Percentiles rank a stretch among this genome's conserved stretches.
These are phyloP conservation scores for Lumbricus terrestris DNA, from an alignment of 2,888 invertebrate species.

Conservation along the genomic window DNA sequence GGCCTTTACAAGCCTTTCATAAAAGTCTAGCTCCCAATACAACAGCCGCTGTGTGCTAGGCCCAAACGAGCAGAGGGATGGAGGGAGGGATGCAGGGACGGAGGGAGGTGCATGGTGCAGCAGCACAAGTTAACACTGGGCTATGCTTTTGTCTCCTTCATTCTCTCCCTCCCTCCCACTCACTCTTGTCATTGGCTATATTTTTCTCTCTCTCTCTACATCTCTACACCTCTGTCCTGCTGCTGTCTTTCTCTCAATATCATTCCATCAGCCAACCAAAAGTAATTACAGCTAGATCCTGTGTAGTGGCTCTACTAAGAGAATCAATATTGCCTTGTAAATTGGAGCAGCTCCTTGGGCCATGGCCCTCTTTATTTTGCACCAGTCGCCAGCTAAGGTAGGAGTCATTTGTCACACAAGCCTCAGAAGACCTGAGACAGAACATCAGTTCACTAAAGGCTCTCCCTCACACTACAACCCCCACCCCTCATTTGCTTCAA, in stretches of 20 bases:
- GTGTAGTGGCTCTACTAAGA: neutral
- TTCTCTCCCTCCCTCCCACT: neutral
- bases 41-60: neutral
- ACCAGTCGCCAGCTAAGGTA: neutral
- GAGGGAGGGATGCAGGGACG: neutral
- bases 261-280: neutral
- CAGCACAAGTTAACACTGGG: neutral
- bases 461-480: too few relatives aligned
- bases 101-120: neutral
- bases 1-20: neutral
- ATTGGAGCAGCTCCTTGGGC: neutral
- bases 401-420: neutral
- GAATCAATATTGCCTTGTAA: neutral
- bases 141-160: neutral
- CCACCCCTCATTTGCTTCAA: neutral
- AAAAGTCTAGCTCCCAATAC: neutral
- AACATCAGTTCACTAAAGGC: neutral
- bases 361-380: neutral
- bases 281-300: neutral
- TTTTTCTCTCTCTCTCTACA: too few relatives aligned
- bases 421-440: neutral
- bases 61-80: neutral
- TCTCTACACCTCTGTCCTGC: neutral
- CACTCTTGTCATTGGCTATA: neutral
- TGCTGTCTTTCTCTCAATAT: neutral